Conservation (phyloP, 2,113 vertebrate genomes). For the Otocyon megalotis region DNA sequence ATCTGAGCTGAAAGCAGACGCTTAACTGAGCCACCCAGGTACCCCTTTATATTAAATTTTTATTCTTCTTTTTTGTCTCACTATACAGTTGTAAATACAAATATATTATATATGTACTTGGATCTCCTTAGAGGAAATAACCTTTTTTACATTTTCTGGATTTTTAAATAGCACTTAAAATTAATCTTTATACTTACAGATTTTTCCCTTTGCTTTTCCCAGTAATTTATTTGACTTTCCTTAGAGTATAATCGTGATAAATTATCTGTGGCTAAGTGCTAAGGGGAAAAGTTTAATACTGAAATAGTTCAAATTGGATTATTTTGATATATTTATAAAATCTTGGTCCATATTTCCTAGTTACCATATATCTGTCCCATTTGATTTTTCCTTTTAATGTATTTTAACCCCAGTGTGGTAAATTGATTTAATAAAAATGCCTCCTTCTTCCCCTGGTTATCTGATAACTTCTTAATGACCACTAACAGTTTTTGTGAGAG, state of each 20-base stretch:
- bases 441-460: conserved; percentile 90
- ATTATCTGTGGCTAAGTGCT: neutral
- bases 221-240: conserved; percentile 26
- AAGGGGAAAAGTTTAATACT: conserved; percentile 37
- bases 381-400: conserved; percentile 85
- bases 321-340: conserved; percentile 80
- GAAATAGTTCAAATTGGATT: conserved; percentile 56
- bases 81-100: neutral
- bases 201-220: conserved; percentile 13
- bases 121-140: neutral
- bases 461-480: conserved; percentile 91
- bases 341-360: conserved; percentile 82
- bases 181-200: neutral
- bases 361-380: conserved; percentile 82
- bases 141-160: neutral
- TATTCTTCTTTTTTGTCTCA: conserved; percentile 37
- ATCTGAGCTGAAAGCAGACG: too few relatives aligned
- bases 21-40: too few relatives aligned
- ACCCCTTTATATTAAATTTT: neutral
- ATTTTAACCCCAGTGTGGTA: conserved; percentile 84
- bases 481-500: conserved; percentile 92
- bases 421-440: conserved; percentile 91
- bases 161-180: conserved; percentile 55
- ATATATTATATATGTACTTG: neutral
- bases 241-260: neutral